phyloP scores from a whole-genome alignment of 2,797 vertebrate genomes.

The Heteromormyrus szaboi region DNA sequence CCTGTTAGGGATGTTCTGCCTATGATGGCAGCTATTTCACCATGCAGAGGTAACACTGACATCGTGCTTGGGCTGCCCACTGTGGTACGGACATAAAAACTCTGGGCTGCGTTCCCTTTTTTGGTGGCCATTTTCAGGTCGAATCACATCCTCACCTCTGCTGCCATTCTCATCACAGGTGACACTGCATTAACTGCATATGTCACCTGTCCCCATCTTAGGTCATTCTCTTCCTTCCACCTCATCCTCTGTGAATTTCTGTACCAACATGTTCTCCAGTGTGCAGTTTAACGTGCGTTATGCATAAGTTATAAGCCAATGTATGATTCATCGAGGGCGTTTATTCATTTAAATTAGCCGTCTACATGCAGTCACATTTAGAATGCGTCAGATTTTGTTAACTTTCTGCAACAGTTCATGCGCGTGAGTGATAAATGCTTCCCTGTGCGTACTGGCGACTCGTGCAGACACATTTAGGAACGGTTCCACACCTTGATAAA shows the following conservation, averaged over 20 bases:
- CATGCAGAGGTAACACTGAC: neutral
- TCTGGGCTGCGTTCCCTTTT: neutral
- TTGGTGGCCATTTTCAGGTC: neutral
- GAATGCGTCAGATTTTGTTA: neutral
- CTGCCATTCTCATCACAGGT: neutral
- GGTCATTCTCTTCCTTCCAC: neutral
- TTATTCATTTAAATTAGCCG: neutral
- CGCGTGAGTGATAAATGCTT: neutral
- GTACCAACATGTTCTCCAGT: neutral
- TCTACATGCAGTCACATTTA: neutral
- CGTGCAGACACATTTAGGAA: neutral
- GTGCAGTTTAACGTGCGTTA: neutral
- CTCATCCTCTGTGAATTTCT: neutral
- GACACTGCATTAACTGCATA: neutral
- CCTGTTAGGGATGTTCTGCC: neutral
- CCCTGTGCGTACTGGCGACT: neutral
- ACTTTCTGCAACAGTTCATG: neutral
- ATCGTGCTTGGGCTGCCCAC: neutral
- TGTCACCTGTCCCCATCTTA: neutral
- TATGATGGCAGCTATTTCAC: neutral
- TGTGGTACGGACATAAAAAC: neutral
- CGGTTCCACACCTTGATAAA: neutral
- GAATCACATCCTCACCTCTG: neutral
- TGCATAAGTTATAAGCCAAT: neutral
- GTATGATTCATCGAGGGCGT: neutral